Evolutionary conservation across 2,888 invertebrate species (phyloP), one percentile per base, ranked within the genome.

Genomic region (Odontomyia ornata): DNA sequence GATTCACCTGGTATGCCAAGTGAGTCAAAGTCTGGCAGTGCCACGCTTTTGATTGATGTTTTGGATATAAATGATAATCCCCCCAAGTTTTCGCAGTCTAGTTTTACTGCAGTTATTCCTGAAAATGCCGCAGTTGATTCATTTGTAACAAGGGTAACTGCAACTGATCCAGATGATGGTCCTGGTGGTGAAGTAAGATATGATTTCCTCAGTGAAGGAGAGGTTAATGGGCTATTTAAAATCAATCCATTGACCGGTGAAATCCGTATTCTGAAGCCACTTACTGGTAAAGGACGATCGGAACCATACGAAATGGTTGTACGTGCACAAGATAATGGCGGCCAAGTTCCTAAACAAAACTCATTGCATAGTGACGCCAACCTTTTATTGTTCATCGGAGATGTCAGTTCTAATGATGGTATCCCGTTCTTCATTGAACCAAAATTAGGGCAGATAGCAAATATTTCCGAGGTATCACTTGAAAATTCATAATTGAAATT

Each of bases 51-150:
- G 0, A 89, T 94, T 9, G 92, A 93, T 81, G 90, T 94, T 0
- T 84, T 92, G 0, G 94, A 95, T 82, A 92, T 93, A 0, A 94
- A 95, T 82, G 95, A 95, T 81, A 94, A 94, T 82, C 88, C 92
- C 0, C 95, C 94, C 0, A 84, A 85, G 0, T 94, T 94, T 82
- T 89, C 89, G 1, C 90, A 91, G 80, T 86, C 87, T 27, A 87
- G 89, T 15, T 93, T 93, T 84, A 81, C 90, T 80, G 91, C 93
- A 4, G 93, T 95, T 0, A 91, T 94, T 36, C 92, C 94, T 0
- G 94, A 94, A 84, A 94, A 93, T 82, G 93, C 92, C 0, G 88
- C 89, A 0, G 84, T 90, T 0, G 92, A 92, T 57, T 90, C 91
- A 21, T 90, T 89, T 75, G 91, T 94, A 0, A 87, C 92, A 0